A percentile compares a stretch with the other conserved stretches of the same genome.
Conservation (phyloP, 1,140 invertebrate genomes). For the Drosophila yakuba region DNA sequence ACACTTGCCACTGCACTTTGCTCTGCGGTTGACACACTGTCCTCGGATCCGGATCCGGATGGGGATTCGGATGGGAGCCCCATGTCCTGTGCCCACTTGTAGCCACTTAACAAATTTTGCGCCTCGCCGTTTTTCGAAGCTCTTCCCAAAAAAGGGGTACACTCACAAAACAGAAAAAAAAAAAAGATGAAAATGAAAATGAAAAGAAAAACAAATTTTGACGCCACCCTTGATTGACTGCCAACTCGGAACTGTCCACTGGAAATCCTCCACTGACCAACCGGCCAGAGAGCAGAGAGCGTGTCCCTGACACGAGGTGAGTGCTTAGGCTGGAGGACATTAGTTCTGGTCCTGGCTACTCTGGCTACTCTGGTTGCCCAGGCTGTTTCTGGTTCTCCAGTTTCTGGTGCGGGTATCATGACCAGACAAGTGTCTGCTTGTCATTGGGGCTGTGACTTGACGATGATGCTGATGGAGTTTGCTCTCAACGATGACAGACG, state of each 20-base stretch:
- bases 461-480: conserved; percentile 48
- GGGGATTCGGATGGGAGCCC: background rate
- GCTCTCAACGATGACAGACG: conserved; percentile 34
- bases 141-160: background rate
- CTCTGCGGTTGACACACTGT: conserved; percentile 60
- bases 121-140: conserved; percentile 46
- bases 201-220: conserved; percentile 38
- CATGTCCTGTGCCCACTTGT: conserved; percentile 54
- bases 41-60: conserved; percentile 4
- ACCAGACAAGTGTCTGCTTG: conserved; percentile 37
- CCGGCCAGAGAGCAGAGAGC: conserved; percentile 25
- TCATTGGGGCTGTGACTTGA: conserved; percentile 33
- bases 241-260: conserved; percentile 24
- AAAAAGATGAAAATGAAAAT: background rate
- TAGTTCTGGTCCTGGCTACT: conserved; percentile 26
- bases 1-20: conserved; percentile 57
- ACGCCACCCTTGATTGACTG: conserved; percentile 55
- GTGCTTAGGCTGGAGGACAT: conserved; percentile 49
- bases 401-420: conserved; percentile 15
- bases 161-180: no score
- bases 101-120: conserved; percentile 67
- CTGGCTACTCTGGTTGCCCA: no score
- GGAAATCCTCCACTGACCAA: conserved; percentile 12
- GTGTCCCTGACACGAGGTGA: conserved; percentile 50
- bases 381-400: conserved; percentile 12